Base-by-base conservation (phyloP, 2,888 invertebrate species). In the Callyntrura sp. region DNA sequence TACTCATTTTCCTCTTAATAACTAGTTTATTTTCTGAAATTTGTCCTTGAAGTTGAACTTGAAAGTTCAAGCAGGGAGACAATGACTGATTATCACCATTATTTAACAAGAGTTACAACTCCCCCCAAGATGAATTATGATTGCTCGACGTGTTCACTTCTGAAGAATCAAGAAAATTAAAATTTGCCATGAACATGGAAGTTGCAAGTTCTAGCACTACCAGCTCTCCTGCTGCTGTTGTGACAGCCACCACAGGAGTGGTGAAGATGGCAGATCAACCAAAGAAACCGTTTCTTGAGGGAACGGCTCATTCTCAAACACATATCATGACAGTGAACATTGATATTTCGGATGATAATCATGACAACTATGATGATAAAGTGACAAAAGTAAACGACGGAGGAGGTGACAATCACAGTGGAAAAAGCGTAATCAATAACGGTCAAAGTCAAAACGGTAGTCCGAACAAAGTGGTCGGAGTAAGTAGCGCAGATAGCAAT, bases 311-410 rank as follows among this genome's bases (percentile, higher is more conserved):
- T 62, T 76, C 83, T 6, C 88, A 88, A 45, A 60, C 88, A 14
- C 82, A 88, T 23, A 82, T 88, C 35, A 81, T 88, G 88, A 88
- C 88, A 25, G 88, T 88, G 60, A 73, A 85, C 73, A 85, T 85
- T 57, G 88, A 88, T 57, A 83, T 88, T 76, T 88, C 88, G n/a
- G 85, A 73, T 60, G 68, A 83, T 25, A 83, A 83, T 68, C 23
- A 45, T 28, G 62, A 55, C n/a, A 51, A 84, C 25, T 51, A 70
- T 55, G 55, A 62, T 20, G n/a, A 28, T 23, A 68, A 48, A 23
- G 20, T 48, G n/a, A 51, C 65, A 51, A 51, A 68, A 17, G n/a
- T 51, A 28, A 51, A 83, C 12, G 65, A 43, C 3, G 45, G 79
- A 76, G 55, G 43, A 23, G 57, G 51, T 78, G 60, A 28, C 55